A percentile compares a stretch with the other conserved stretches of the same genome.
Evolutionary conservation across 2,797 vertebrate species (phyloP).

Genomic region (Pygocentrus nattereri): DNA sequence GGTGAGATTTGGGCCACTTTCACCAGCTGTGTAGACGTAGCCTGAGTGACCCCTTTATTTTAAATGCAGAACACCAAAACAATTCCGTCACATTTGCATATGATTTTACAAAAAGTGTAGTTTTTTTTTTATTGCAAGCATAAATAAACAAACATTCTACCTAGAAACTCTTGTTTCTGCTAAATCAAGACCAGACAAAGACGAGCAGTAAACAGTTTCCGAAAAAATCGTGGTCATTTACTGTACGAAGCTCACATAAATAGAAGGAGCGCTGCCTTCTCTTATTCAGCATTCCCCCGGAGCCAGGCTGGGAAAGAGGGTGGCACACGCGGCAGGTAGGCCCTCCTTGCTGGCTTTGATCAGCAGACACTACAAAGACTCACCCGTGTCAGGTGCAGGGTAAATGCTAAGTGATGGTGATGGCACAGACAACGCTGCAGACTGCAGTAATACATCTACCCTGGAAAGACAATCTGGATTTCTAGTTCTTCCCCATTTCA

Average conservation of each 20-base stretch:
- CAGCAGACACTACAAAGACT: constrained; percentile 32
- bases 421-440: constrained; percentile 13
- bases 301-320: constrained; percentile 6
- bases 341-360: constrained; percentile 28
- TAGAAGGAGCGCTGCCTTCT: constrained; percentile 16
- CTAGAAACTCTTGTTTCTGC: too few relatives aligned
- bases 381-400: background rate
- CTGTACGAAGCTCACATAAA: constrained; percentile 29
- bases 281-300: constrained; percentile 15
- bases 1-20: too few relatives aligned
- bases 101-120: too few relatives aligned
- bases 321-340: constrained; percentile 3
- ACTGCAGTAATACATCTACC: background rate
- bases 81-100: too few relatives aligned
- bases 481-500: background rate
- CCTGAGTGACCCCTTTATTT: too few relatives aligned
- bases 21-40: too few relatives aligned
- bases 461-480: background rate
- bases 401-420: constrained; percentile 21
- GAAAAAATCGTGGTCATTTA: background rate
- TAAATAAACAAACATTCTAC: too few relatives aligned
- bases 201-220: background rate
- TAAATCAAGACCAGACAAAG: background rate
- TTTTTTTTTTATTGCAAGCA: too few relatives aligned
- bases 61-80: too few relatives aligned